Evolutionary conservation across 2,888 invertebrate genomes (phyloP).

Genomic region (Neoaliturus tenellus): DNA sequence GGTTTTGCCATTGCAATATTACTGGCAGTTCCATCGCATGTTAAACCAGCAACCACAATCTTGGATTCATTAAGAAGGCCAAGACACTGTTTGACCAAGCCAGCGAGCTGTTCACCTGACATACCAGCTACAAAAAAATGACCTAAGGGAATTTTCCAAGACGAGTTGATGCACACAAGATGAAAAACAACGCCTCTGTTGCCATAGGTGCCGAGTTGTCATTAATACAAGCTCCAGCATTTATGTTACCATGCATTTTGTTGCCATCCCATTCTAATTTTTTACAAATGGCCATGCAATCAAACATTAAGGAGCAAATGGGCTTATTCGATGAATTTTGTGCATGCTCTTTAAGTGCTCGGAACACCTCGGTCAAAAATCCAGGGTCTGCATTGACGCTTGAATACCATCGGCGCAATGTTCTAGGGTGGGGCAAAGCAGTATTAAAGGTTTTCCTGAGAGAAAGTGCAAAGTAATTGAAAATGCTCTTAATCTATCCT

Average conservation of each 20-base stretch:
- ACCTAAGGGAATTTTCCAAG: conserved; percentile 41
- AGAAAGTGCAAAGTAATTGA: not conserved
- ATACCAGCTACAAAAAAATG: not conserved
- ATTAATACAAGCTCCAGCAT: not conserved
- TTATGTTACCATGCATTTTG: conserved; percentile 17
- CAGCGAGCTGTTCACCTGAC: conserved; percentile 1
- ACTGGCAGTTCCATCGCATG: conserved; percentile 34
- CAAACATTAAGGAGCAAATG: conserved; percentile 26
- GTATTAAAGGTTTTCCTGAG: not conserved
- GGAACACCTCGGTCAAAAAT: conserved; percentile 32
- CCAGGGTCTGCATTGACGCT: not conserved
- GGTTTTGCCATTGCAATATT: conserved; percentile 48
- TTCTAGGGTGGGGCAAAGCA: not conserved
- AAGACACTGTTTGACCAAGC: conserved; percentile 36
- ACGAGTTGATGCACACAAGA: conserved; percentile 7
- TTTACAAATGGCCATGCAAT: conserved; percentile 30
- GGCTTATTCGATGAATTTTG: not conserved
- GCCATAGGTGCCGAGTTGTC: conserved; percentile 31
- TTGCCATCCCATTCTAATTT: conserved; percentile 39
- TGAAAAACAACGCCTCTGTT: conserved; percentile 40
- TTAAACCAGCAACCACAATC: conserved; percentile 25
- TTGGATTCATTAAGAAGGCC: conserved; percentile 23
- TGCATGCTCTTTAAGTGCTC: conserved; percentile 27
- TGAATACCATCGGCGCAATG: not conserved
- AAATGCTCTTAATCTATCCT: conserved; percentile 20